Conservation (phyloP, 2,888 invertebrate genomes). For the Zaprionus bogoriensis region DNA sequence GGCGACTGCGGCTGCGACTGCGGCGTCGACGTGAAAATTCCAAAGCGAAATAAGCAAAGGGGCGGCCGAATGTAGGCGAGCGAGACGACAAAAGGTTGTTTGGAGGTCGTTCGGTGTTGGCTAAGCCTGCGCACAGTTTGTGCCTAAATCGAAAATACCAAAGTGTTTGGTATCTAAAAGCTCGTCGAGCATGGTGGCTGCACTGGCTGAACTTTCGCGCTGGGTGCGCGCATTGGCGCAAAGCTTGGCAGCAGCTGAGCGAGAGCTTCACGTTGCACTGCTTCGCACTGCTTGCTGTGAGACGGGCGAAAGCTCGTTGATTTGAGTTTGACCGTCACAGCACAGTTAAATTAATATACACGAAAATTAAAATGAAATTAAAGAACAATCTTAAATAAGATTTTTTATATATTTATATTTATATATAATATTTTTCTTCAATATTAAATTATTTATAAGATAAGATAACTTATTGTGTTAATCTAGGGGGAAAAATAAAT, state of each 20-base stretch:
- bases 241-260: neutral
- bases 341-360: no score
- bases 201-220: neutral
- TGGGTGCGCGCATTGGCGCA: neutral
- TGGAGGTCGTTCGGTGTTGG: slow-evolving; percentile 74
- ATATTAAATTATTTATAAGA: no score
- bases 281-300: slow-evolving; percentile 31
- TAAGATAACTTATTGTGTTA: no score
- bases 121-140: slow-evolving; percentile 34
- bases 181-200: neutral
- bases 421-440: no score
- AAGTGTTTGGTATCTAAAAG: slow-evolving; percentile 41
- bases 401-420: neutral
- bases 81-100: slow-evolving; percentile 82
- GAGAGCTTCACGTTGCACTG: neutral
- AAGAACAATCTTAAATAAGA: no score
- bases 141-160: slow-evolving; percentile 51
- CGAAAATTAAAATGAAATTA: no score
- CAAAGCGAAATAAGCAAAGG: slow-evolving; percentile 67
- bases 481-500: no score
- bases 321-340: neutral
- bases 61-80: slow-evolving; percentile 43
- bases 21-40: slow-evolving; percentile 65
- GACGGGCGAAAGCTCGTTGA: neutral
- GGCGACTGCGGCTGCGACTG: slow-evolving; percentile 42